Evolutionary conservation across 2,888 invertebrate genomes (phyloP).

Genomic region (Iphiclides podalirius): DNA sequence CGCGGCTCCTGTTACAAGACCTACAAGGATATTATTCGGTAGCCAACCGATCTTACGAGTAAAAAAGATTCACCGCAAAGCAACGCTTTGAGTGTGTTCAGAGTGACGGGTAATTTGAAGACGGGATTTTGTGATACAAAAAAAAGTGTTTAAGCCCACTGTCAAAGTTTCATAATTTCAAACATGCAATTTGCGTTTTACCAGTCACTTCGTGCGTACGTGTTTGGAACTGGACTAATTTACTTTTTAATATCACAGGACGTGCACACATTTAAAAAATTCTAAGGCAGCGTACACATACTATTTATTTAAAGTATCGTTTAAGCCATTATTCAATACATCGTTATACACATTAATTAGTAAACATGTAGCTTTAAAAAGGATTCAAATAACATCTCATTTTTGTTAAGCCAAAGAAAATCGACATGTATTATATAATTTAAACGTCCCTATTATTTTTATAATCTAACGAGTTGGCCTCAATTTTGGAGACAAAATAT

Average conservation of each 20-base stretch:
- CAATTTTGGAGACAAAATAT: no score
- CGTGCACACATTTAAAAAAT: conserved; percentile 2
- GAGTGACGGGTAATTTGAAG: conserved; percentile 33
- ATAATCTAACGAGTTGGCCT: no score
- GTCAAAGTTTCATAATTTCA: conserved; percentile 29
- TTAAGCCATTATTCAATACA: no score
- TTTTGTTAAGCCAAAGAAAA: no score
- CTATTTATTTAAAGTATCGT: no score
- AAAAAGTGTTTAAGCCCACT: conserved; percentile 19
- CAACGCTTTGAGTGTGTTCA: conserved; percentile 42
- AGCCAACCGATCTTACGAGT: conserved; percentile 49
- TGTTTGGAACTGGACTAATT: conserved; percentile 8
- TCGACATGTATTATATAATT: no score
- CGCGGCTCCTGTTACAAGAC: conserved; percentile 47
- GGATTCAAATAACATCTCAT: no score
- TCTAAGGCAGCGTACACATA: not conserved
- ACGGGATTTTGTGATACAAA: conserved; percentile 35
- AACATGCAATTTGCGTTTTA: conserved; percentile 26
- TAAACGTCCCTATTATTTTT: no score
- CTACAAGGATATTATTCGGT: conserved; percentile 48
- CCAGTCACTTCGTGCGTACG: not conserved
- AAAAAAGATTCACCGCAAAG: conserved; percentile 39
- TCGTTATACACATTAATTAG: no score
- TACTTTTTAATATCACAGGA: conserved; percentile 8
- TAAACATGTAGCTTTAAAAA: no score